A percentile compares a stretch with the other conserved stretches of the same genome.
Evolutionary conservation across 2,888 invertebrate species (phyloP).

Genomic region (Hydrotaea cyrtoneurina): DNA sequence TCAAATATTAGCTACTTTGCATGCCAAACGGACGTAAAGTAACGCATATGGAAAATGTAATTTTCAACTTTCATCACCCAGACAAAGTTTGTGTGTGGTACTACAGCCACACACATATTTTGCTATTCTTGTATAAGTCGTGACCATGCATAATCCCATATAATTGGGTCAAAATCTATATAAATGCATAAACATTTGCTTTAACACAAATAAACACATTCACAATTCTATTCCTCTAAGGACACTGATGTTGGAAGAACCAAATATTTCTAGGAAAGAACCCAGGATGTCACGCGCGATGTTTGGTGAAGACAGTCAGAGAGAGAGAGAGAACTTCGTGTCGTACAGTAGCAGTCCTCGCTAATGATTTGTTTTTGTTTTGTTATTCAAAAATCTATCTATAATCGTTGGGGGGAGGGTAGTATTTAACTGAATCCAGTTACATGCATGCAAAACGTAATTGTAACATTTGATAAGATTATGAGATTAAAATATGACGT

Average conservation of each 20-base stretch:
- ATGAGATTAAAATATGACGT: background rate
- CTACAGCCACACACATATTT: too few species aligned
- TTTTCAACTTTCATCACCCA: background rate
- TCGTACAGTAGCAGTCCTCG: too few species aligned
- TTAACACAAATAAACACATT: conserved; percentile 22
- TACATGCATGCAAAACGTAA: background rate
- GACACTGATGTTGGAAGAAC: too few species aligned
- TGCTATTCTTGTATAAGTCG: background rate
- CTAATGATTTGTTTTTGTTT: background rate
- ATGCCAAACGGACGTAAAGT: background rate
- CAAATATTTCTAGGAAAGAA: too few species aligned
- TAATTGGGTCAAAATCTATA: conserved; percentile 24
- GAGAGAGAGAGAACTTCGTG: too few species aligned
- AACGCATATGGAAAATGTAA: background rate
- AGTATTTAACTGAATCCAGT: background rate
- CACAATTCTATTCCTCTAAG: background rate
- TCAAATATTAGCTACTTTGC: background rate
- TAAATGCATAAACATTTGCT: conserved; percentile 1
- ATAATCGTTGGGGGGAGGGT: background rate
- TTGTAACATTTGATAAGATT: background rate
- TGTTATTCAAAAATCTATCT: background rate
- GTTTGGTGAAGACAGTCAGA: too few species aligned
- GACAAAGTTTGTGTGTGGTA: too few species aligned
- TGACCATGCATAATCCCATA: conserved; percentile 21
- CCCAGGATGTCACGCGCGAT: too few species aligned